A percentile compares a stretch with the other conserved stretches of the same genome.
Evolutionary conservation across 2,113 vertebrate species (phyloP).

Genomic region (Pyrgilauda ruficollis): DNA sequence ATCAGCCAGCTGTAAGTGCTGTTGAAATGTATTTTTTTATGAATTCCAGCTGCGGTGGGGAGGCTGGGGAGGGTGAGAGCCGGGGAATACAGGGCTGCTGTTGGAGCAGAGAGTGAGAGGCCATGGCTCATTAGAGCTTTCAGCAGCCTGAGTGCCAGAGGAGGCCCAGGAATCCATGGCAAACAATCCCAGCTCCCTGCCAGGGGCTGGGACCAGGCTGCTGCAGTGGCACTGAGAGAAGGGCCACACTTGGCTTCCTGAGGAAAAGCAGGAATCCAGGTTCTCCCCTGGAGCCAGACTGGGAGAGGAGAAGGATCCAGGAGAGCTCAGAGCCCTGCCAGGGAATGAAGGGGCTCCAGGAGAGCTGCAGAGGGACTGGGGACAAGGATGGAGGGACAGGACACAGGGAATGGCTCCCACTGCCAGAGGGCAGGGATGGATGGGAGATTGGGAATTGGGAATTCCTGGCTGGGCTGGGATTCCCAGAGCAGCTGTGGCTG

Average conservation of each 20-base stretch:
- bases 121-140: not conserved
- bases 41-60: not conserved
- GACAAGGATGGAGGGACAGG: not conserved
- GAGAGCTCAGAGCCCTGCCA: not conserved
- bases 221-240: not conserved
- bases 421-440: not conserved
- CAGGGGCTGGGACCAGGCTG: not conserved
- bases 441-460: not conserved
- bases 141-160: not conserved
- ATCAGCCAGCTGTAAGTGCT: not conserved
- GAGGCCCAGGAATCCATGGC: not conserved
- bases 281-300: not conserved
- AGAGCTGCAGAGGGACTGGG: not conserved
- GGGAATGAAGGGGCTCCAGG: not conserved
- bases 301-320: not conserved
- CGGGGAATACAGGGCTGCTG: not conserved
- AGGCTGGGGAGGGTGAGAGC: not conserved
- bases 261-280: not conserved
- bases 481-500: not conserved
- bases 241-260: not conserved
- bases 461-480: not conserved
- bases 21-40: not conserved
- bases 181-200: not conserved
- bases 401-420: not conserved
- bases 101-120: not conserved